Conservation (phyloP, 2,797 vertebrate species). For the Falco biarmicus region DNA sequence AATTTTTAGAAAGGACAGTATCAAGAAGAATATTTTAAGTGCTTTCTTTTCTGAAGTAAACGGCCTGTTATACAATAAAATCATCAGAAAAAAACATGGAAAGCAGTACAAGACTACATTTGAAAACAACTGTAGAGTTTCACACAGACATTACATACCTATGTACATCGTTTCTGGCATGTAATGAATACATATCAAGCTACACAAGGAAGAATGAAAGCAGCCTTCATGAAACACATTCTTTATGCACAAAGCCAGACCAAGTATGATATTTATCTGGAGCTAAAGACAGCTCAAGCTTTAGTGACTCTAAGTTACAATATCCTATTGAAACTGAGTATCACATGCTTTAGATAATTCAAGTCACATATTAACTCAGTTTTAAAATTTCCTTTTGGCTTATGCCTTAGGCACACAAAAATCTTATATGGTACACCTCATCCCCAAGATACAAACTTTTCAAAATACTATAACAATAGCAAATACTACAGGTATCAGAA, state of each 20-base stretch:
- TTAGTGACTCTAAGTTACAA: neutral
- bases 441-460: neutral
- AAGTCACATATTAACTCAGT: neutral
- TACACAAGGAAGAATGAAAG: neutral
- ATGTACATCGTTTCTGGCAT: neutral
- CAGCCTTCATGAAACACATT: neutral
- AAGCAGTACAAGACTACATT: neutral
- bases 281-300: neutral
- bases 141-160: neutral
- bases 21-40: conserved; percentile 9
- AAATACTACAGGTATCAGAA: neutral
- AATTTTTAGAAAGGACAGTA: conserved; percentile 20
- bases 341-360: neutral
- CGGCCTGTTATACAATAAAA: neutral
- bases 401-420: neutral
- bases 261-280: neutral
- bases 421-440: neutral
- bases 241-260: neutral
- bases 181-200: neutral
- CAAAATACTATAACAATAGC: neutral
- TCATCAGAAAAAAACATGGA: neutral
- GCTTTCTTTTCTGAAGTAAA: neutral
- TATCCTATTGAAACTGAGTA: neutral
- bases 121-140: neutral
- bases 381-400: neutral